These are phyloP conservation scores for Acrocyrtus sp. DNA, from an alignment of 2,888 invertebrate genomes.

Conservation along the genomic window DNA sequence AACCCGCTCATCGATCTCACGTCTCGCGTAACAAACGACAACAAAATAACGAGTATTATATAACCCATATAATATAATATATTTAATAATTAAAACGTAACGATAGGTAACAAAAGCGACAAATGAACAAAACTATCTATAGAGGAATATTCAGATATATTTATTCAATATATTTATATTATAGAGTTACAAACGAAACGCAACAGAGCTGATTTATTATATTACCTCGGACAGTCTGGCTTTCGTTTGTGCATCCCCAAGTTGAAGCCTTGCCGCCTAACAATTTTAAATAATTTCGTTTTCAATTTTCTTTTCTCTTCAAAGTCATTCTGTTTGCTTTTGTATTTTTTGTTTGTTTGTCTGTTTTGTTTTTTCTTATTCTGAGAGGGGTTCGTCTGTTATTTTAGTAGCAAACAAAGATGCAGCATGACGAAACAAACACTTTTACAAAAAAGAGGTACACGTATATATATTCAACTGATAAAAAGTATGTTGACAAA, in stretches of 20 bases:
- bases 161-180: slow-evolving; percentile 23
- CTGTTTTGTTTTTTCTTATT: background rate
- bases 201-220: slow-evolving; percentile 64
- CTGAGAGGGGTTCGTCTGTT: background rate
- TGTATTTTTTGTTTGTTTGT: slow-evolving; percentile 11
- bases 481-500: no score
- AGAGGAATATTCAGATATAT: slow-evolving; percentile 65
- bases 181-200: slow-evolving; percentile 56
- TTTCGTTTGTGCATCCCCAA: slow-evolving; percentile 64
- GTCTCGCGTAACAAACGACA: no score
- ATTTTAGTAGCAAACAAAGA: background rate
- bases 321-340: background rate
- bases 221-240: slow-evolving; percentile 64
- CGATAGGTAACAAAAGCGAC: slow-evolving; percentile 64
- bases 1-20: no score
- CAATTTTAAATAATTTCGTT: slow-evolving; percentile 51
- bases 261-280: slow-evolving; percentile 64
- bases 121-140: slow-evolving; percentile 65
- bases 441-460: no score
- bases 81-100: slow-evolving; percentile 6
- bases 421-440: background rate
- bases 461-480: no score
- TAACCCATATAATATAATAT: slow-evolving; percentile 2
- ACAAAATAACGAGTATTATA: slow-evolving; percentile 10
- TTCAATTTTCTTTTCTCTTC: slow-evolving; percentile 18